These are phyloP conservation scores for Horisme vitalbata DNA, from an alignment of 2,888 invertebrate species.

Conservation along the genomic window DNA sequence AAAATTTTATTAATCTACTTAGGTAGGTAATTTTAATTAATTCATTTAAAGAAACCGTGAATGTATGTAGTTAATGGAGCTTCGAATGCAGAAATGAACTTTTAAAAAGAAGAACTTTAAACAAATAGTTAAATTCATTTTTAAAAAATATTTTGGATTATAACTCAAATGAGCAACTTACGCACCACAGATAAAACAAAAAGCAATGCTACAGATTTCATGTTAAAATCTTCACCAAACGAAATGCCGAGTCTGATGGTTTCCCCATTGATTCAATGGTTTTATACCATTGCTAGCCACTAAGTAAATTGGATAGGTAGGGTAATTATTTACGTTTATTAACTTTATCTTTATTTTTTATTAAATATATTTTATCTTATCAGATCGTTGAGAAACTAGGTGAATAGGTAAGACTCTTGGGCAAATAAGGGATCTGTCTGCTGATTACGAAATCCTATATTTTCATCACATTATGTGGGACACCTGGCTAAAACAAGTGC, in stretches of 20 bases:
- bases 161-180: neutral
- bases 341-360: conserved; percentile 41
- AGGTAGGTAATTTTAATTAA: no score
- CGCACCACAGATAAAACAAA: conserved; percentile 48
- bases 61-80: no score
- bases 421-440: conserved; percentile 23
- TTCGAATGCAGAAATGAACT: no score
- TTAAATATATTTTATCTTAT: conserved; percentile 57
- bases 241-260: conserved; percentile 24
- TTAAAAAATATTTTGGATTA: no score
- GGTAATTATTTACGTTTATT: conserved; percentile 60
- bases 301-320: no score
- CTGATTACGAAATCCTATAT: conserved; percentile 23
- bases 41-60: no score
- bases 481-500: no score
- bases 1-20: no score
- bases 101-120: no score
- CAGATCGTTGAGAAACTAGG: conserved; percentile 43
- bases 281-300: no score
- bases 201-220: conserved; percentile 47
- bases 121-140: no score
- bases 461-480: no score
- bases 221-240: conserved; percentile 15
- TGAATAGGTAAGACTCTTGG: conserved; percentile 31
- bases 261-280: conserved; percentile 20